Conservation (phyloP, 2,888 invertebrate genomes). For the Phoronis australis region DNA sequence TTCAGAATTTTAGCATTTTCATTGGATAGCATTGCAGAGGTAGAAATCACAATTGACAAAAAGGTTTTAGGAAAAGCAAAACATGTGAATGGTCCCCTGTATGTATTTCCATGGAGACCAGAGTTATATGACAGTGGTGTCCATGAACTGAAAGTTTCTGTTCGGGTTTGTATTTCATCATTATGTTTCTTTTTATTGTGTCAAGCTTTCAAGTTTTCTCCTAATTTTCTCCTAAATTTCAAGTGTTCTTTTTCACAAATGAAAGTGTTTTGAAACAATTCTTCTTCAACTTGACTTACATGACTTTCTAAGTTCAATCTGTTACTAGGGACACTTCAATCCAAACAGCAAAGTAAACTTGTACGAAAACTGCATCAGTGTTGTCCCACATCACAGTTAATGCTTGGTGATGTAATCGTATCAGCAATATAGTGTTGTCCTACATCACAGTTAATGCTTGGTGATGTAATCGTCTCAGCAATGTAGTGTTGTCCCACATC, state of each 20-base stretch:
- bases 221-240: too few relatives aligned
- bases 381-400: too few relatives aligned
- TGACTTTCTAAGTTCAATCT: neutral
- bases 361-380: too few relatives aligned
- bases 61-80: slow-evolving; percentile 57
- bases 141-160: slow-evolving; percentile 56
- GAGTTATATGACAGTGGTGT: slow-evolving; percentile 62
- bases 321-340: too few relatives aligned
- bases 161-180: slow-evolving; percentile 22
- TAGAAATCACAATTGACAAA: slow-evolving; percentile 66
- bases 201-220: neutral
- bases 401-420: too few relatives aligned
- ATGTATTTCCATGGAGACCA: slow-evolving; percentile 70
- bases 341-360: too few relatives aligned
- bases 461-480: too few relatives aligned
- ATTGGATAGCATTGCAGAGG: slow-evolving; percentile 61
- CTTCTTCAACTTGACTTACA: neutral
- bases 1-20: slow-evolving; percentile 74
- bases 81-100: slow-evolving; percentile 65
- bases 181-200: neutral
- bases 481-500: too few relatives aligned
- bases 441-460: too few relatives aligned
- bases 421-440: too few relatives aligned
- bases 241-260: too few relatives aligned
- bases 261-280: too few relatives aligned